These are phyloP conservation scores for Bunonema sp. DNA, from an alignment of 2,888 invertebrate species.

Conservation along the genomic window DNA sequence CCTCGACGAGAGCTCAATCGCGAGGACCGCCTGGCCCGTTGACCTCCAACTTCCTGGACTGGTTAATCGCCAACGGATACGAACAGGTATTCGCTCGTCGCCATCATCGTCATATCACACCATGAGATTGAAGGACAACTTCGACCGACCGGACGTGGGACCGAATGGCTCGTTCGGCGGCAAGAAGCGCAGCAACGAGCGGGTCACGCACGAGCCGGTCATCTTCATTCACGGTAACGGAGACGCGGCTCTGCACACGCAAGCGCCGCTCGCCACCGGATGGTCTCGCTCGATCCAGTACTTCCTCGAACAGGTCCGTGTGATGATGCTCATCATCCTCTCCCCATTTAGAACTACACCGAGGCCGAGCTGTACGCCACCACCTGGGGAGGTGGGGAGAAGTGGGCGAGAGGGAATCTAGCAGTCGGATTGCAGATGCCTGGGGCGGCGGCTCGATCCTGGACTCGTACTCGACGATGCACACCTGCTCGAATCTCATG, in stretches of 20 bases:
- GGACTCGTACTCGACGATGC: conserved; percentile 32
- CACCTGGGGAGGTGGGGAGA: conserved; percentile 40
- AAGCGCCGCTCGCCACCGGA: conserved; percentile 23
- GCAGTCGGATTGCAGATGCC: conserved; percentile 13
- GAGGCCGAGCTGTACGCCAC: conserved; percentile 37
- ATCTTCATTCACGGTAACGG: conserved; percentile 39
- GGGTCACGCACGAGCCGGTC: conserved; percentile 28
- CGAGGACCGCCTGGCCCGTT: conserved; percentile 28
- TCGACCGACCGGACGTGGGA: conserved; percentile 39
- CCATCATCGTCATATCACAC: too few relatives aligned
- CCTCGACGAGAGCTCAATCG: conserved; percentile 8
- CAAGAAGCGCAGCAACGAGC: conserved; percentile 18
- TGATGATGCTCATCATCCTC: not conserved
- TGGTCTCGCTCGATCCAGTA: conserved; percentile 35
- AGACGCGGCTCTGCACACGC: conserved; percentile 38
- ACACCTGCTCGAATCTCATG: conserved; percentile 36
- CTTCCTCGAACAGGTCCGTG: conserved; percentile 38
- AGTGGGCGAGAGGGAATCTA: conserved; percentile 23
- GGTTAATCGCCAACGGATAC: conserved; percentile 25
- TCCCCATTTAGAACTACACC: not conserved
- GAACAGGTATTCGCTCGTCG: too few relatives aligned
- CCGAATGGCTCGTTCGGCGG: conserved; percentile 41
- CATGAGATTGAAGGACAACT: too few relatives aligned
- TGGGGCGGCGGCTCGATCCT: conserved; percentile 28
- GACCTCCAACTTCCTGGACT: conserved; percentile 36